Conservation (phyloP, 2,113 vertebrate genomes). For the Lepus europaeus region DNA sequence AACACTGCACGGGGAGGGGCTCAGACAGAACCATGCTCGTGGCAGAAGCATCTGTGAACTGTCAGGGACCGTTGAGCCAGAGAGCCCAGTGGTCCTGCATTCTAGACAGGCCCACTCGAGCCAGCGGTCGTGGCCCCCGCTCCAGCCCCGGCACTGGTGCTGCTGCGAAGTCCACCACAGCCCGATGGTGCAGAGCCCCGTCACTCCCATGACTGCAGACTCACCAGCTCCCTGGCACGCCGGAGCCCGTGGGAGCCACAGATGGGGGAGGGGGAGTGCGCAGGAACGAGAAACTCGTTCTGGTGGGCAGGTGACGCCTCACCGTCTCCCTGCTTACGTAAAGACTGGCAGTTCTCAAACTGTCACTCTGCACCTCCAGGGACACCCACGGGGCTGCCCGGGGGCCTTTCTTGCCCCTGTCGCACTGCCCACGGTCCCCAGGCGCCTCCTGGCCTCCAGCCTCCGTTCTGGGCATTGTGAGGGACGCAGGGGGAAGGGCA, state of each 20-base stretch:
- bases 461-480: background rate
- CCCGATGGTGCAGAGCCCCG: background rate
- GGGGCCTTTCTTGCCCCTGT: rapidly evolving
- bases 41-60: rapidly evolving
- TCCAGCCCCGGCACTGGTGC: background rate
- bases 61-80: too few species aligned
- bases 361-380: background rate
- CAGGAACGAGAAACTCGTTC: too few species aligned
- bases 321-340: background rate
- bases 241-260: background rate
- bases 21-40: rapidly evolving
- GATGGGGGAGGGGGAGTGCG: too few species aligned
- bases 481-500: background rate
- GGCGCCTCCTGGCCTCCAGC: background rate
- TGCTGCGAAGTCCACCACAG: background rate
- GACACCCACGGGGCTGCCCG: background rate
- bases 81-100: background rate
- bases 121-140: rapidly evolving
- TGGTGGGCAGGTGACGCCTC: background rate
- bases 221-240: background rate
- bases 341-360: background rate
- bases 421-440: rapidly evolving
- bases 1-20: rapidly evolving
- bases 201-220: rapidly evolving
- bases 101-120: background rate